These are phyloP conservation scores for Garra rufa DNA, from an alignment of 2,113 vertebrate species.

Conservation along the genomic window DNA sequence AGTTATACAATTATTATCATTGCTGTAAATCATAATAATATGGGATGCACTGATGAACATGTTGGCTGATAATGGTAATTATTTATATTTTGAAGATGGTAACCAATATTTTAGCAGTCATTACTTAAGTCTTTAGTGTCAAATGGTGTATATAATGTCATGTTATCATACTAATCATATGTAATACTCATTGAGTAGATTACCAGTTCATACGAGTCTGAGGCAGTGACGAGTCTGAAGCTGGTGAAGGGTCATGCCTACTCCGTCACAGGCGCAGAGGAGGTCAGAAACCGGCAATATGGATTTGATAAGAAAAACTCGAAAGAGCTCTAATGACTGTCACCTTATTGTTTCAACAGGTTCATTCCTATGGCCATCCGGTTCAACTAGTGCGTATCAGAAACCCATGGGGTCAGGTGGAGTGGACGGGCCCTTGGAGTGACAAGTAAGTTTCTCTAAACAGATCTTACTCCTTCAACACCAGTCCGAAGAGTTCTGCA, in stretches of 20 bases:
- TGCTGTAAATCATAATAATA: not conserved
- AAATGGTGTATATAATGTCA: no score
- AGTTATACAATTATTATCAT: not conserved
- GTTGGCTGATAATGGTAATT: not conserved
- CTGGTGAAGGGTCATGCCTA: conserved; percentile 50
- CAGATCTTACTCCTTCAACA: not conserved
- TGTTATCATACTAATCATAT: no score
- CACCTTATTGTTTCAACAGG: conserved; percentile 8
- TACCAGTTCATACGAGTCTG: not conserved
- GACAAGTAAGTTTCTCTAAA: conserved; percentile 60
- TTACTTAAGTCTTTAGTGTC: no score
- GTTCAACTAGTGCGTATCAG: conserved; percentile 63
- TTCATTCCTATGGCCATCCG: conserved; percentile 26
- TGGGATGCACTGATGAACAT: not conserved
- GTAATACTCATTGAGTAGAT: not conserved
- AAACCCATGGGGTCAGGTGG: conserved; percentile 73
- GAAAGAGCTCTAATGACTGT: not conserved
- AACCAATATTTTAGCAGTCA: not conserved
- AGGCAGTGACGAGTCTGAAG: conserved; percentile 5
- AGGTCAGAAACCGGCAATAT: conserved; percentile 4
- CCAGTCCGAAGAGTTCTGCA: not conserved
- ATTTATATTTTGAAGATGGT: not conserved
- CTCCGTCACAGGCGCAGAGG: conserved; percentile 67
- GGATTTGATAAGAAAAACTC: not conserved
- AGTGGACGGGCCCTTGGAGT: conserved; percentile 72